A percentile compares a stretch with the other conserved stretches of the same genome.
phyloP scores from a whole-genome alignment of 92 coral and sea anemone species.

The Parazoanthus darwini region DNA sequence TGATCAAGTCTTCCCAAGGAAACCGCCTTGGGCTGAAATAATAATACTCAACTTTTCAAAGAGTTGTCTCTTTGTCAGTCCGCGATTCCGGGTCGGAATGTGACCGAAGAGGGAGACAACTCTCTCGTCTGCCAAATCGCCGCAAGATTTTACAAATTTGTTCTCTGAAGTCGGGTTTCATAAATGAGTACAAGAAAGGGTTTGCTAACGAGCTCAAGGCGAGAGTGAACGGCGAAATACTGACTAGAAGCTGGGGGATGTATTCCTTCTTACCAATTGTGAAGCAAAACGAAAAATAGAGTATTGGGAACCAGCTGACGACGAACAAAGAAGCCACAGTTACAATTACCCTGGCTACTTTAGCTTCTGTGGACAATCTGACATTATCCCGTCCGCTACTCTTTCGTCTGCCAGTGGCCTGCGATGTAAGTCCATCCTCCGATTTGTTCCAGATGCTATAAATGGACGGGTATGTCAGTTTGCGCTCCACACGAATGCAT shows the following conservation, averaged over 20 bases:
- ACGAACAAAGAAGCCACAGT: constrained; percentile 76
- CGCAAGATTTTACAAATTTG: constrained; percentile 60
- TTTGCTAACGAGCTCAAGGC: constrained; percentile 74
- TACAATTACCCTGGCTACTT: constrained; percentile 78
- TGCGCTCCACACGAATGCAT: constrained; percentile 44
- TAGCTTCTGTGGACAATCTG: constrained; percentile 72
- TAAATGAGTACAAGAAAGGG: constrained; percentile 77
- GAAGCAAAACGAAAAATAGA: constrained; percentile 56
- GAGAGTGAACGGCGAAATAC: constrained; percentile 74
- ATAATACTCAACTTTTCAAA: background rate
- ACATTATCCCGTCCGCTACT: background rate
- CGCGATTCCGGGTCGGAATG: constrained; percentile 26
- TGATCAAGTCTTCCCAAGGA: too few species aligned
- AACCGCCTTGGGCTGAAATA: background rate
- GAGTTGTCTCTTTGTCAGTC: constrained; percentile 32
- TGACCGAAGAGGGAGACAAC: background rate
- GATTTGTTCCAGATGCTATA: background rate
- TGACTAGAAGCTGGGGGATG: constrained; percentile 54
- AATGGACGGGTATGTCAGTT: constrained; percentile 20
- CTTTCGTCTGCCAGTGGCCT: background rate
- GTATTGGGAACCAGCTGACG: constrained; percentile 74
- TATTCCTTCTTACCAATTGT: constrained; percentile 31
- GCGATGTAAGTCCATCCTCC: background rate
- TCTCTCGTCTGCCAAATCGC: constrained; percentile 21
- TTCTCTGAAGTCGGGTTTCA: constrained; percentile 82